Conservation (phyloP, 2,888 invertebrate species). For the Patella caerulea region DNA sequence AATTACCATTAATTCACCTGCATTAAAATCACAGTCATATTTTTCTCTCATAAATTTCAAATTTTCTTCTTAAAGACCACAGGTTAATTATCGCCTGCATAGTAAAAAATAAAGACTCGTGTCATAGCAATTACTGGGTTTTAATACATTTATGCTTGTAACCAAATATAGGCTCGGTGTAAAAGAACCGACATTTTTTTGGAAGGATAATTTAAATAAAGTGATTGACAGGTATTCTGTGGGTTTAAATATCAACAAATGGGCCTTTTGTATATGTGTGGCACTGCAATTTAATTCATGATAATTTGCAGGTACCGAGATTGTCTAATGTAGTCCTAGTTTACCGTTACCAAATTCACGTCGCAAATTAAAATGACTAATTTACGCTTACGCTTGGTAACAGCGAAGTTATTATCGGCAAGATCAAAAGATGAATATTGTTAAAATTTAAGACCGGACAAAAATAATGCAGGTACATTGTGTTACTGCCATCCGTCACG, state of each 20-base stretch:
- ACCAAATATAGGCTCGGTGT: background rate
- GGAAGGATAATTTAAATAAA: background rate
- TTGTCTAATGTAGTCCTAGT: background rate
- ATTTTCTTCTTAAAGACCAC: background rate
- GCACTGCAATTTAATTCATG: too few species aligned
- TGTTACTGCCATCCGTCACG: slow-evolving; percentile 5
- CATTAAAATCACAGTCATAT: too few species aligned
- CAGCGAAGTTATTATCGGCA: background rate
- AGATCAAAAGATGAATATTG: slow-evolving; percentile 7
- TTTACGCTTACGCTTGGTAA: background rate
- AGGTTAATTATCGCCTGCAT: slow-evolving; percentile 9
- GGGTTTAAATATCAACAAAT: background rate
- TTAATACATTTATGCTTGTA: background rate
- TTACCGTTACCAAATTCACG: slow-evolving; percentile 9
- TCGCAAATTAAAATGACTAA: background rate
- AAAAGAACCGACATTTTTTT: too few species aligned
- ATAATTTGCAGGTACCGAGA: background rate
- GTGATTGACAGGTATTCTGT: slow-evolving; percentile 3
- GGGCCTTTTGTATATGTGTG: too few species aligned
- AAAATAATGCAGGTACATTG: slow-evolving; percentile 7
- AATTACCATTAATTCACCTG: too few species aligned
- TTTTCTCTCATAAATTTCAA: too few species aligned
- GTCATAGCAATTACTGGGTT: too few species aligned
- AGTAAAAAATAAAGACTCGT: too few species aligned
- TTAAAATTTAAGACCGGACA: background rate